Evolutionary conservation across 2,888 invertebrate genomes (phyloP), one percentile per base, ranked within the genome.

Genomic region (Cephus nigrinus): DNA sequence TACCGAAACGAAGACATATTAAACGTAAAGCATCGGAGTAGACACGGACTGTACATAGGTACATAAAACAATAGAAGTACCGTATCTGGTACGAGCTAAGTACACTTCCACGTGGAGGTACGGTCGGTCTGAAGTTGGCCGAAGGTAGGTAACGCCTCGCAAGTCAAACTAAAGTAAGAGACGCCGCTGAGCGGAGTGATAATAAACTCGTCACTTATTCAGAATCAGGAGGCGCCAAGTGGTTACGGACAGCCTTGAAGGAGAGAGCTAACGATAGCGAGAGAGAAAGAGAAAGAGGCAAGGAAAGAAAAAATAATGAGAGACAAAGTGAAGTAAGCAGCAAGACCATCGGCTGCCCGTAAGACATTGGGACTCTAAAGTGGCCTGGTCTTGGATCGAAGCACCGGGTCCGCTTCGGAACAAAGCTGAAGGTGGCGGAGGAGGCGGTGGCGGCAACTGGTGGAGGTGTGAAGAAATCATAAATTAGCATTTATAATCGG

Each of bases 401-500:
- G 55, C 55, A 55, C 3, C 71, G 32, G 32, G 31, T 71, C 15
- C 23, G 71, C 32, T 71, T 71, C 76, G 68, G 68, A 69, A 79
- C n/a, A 77, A 72, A 74, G 23, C 68, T 15, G 40, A 75, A 35
- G 4, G 35, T 68, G 34, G 35, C 30, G 12, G 73, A 12, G n/a
- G 74, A 11, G 23, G 68, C 11, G 30, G 36, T n/a, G 69, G 74
- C 71, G 32, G 75, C 35, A 40, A 35, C 73, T 36, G 72, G 77
- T 75, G 75, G 80, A 80, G 83, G 84, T 84, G 87, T 82, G 85
- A 86, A 86, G 83, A 83, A 87, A 86, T 86, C 83, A 81, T 86
- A 86, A 88, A 89, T 89, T 88, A 87, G 86, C 88, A 88, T 89
- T 89, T 85, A 83, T 87, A 86, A 89, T 88, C 85, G 83, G 79